Evolutionary conservation across 2,797 vertebrate genomes (phyloP).

Genomic region (Apogon talboti): DNA sequence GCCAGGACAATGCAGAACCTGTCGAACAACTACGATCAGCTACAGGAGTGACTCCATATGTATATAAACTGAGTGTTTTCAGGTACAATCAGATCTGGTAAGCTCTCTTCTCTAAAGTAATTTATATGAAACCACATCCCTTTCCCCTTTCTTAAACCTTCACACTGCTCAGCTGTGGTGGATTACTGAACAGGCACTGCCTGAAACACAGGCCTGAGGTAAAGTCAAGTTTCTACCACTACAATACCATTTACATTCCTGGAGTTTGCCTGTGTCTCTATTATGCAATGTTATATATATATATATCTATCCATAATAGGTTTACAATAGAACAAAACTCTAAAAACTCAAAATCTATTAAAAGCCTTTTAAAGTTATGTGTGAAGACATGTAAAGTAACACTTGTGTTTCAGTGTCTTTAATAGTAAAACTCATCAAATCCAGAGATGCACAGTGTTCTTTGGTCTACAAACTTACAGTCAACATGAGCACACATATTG

Average conservation of each 20-base stretch:
- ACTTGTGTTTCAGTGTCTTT: no score
- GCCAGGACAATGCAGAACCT: slow-evolving; percentile 54
- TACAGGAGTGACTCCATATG: slow-evolving; percentile 40
- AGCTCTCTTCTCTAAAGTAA: slow-evolving; percentile 36
- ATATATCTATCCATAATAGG: neutral
- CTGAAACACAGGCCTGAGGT: neutral
- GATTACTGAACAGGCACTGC: neutral
- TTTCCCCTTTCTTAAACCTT: slow-evolving; percentile 43
- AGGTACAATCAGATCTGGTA: slow-evolving; percentile 25
- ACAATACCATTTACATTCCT: neutral
- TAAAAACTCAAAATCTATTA: no score
- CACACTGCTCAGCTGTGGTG: slow-evolving; percentile 24
- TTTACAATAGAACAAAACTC: no score
- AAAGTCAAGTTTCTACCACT: neutral
- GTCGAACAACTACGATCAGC: slow-evolving; percentile 58
- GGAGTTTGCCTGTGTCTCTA: neutral
- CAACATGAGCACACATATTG: no score
- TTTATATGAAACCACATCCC: slow-evolving; percentile 74
- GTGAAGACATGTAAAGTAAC: no score
- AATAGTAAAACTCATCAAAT: no score
- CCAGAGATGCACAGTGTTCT: no score
- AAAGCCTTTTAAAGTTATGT: no score
- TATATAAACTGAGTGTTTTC: slow-evolving; percentile 28
- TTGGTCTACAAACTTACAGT: no score
- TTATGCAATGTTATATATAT: neutral